Percentiles rank a stretch among this genome's conserved stretches.
Evolutionary conservation across 1,140 invertebrate species (phyloP).

Genomic region (Drosophila malerkotliana): DNA sequence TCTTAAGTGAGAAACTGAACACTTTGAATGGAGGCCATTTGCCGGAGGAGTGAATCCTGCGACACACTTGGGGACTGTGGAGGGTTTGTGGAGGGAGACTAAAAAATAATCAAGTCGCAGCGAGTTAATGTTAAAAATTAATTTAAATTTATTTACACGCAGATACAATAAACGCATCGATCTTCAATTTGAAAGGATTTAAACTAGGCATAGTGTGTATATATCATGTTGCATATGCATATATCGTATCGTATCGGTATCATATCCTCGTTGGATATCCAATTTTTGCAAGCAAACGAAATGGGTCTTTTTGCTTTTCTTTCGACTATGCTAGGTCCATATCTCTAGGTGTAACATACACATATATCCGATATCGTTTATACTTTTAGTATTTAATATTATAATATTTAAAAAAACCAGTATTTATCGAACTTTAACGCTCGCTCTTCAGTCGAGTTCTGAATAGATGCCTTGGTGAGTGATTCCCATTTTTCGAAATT

Average conservation of each 20-base stretch:
- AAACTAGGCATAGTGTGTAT: conserved; percentile 31
- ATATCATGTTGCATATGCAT: not conserved
- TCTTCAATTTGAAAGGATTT: conserved; percentile 50
- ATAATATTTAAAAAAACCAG: conserved; percentile 65
- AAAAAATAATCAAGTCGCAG: conserved; percentile 63
- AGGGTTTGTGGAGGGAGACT: not conserved
- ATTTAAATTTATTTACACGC: conserved; percentile 80
- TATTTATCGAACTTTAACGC: conserved; percentile 80
- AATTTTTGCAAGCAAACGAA: conserved; percentile 66
- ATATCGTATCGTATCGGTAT: conserved; percentile 17
- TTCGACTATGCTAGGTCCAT: conserved; percentile 60
- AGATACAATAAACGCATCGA: conserved; percentile 76
- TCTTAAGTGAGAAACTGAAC: conserved; percentile 47
- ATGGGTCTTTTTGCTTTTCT: conserved; percentile 76
- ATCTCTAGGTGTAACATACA: conserved; percentile 66
- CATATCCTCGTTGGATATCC: conserved; percentile 17
- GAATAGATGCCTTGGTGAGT: conserved; percentile 51
- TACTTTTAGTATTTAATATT: conserved; percentile 50
- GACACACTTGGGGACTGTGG: not conserved
- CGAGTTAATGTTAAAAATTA: conserved; percentile 65
- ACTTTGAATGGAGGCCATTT: conserved; percentile 31
- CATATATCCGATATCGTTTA: conserved; percentile 62
- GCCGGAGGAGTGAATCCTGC: not conserved
- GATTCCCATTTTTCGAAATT: not conserved
- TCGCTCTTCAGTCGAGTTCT: conserved; percentile 77